Evolutionary conservation across 2,888 invertebrate genomes (phyloP).

Genomic region (Elegia similella): DNA sequence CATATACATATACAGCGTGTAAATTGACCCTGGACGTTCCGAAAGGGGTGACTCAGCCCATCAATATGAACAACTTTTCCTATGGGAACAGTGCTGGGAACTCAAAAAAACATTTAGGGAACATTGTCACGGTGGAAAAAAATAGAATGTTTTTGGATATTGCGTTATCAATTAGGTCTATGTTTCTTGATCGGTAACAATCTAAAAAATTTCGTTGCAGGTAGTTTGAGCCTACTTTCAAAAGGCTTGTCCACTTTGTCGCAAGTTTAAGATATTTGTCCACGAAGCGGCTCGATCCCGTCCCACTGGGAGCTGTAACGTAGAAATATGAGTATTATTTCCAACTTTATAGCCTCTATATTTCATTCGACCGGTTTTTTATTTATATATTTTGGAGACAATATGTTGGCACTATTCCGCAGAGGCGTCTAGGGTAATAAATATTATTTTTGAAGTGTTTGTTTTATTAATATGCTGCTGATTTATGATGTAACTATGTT

Average conservation of each 20-base stretch:
- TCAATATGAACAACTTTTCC: too few species aligned
- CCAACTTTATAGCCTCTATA: slow-evolving; percentile 34
- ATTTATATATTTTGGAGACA: slow-evolving; percentile 24
- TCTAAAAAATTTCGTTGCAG: background rate
- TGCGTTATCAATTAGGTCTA: too few species aligned
- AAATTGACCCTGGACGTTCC: too few species aligned
- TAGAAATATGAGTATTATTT: slow-evolving; percentile 36
- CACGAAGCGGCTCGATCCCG: slow-evolving; percentile 27
- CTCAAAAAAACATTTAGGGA: too few species aligned
- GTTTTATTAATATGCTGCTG: slow-evolving; percentile 12
- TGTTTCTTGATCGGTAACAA: background rate
- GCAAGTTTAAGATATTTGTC: slow-evolving; percentile 28
- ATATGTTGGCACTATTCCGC: slow-evolving; percentile 22
- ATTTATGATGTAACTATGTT: too few species aligned
- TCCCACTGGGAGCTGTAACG: slow-evolving; percentile 31
- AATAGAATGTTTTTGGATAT: too few species aligned
- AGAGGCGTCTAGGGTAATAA: background rate
- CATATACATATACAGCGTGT: too few species aligned
- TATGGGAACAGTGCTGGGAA: too few species aligned
- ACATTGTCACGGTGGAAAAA: too few species aligned
- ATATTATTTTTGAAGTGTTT: slow-evolving; percentile 11
- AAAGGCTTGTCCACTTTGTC: slow-evolving; percentile 14
- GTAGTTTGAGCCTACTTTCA: background rate
- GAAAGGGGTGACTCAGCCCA: too few species aligned
- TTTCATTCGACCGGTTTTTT: slow-evolving; percentile 31